Percentiles rank a stretch among this genome's conserved stretches.
phyloP scores from a whole-genome alignment of 2,113 vertebrate species.

The Butorides virescens region DNA sequence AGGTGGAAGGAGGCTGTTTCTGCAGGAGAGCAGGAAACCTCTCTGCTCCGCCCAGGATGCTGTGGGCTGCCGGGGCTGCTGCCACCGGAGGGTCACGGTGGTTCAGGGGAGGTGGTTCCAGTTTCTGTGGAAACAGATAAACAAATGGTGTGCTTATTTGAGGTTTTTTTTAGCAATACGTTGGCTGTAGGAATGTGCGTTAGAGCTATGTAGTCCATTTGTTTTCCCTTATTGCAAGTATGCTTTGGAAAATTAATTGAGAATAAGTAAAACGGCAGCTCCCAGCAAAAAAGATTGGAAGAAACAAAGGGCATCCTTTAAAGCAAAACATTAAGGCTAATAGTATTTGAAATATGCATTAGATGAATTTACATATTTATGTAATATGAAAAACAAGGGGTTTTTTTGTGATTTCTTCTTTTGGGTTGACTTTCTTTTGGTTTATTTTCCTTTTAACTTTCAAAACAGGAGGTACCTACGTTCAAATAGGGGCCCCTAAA shows the following conservation, averaged over 20 bases:
- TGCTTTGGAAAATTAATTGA: neutral
- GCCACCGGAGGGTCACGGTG: neutral
- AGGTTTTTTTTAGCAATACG: neutral
- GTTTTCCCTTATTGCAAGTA: neutral
- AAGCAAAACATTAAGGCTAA: neutral
- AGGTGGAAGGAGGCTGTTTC: neutral
- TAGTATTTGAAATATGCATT: neutral
- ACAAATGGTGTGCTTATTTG: neutral
- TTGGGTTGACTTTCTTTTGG: neutral
- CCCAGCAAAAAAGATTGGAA: neutral
- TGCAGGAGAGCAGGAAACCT: neutral
- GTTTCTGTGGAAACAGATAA: neutral
- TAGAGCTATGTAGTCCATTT: neutral
- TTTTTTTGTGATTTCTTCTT: neutral
- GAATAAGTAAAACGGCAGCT: neutral
- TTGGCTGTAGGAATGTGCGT: neutral
- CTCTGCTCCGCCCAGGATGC: neutral
- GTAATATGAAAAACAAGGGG: neutral
- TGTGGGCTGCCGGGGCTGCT: neutral
- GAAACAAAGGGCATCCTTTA: neutral
- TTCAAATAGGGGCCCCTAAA: neutral
- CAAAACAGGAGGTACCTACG: neutral
- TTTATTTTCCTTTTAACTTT: neutral
- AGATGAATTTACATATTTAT: neutral
- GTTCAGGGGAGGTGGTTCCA: neutral